phyloP scores from a whole-genome alignment of 2,888 invertebrate genomes.

The Stenodema calcarata region DNA sequence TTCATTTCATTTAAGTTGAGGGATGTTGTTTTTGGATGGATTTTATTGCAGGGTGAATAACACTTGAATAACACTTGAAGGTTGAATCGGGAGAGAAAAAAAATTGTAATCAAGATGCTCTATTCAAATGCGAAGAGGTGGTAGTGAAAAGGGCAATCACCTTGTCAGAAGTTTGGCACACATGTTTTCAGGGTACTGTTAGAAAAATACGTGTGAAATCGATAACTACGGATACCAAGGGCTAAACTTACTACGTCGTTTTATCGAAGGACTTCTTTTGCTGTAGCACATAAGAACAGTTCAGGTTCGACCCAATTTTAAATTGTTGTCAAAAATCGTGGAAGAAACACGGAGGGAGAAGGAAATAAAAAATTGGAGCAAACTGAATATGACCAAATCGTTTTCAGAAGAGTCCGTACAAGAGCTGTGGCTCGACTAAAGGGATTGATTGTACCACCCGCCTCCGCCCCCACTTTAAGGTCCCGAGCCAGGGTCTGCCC shows the following conservation, averaged over 20 bases:
- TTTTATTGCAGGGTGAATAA: too few species aligned
- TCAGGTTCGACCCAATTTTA: neutral
- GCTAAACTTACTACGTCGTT: slow-evolving; percentile 7
- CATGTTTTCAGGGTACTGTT: neutral
- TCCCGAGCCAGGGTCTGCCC: neutral
- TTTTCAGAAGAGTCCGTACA: neutral
- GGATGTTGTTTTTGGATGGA: too few species aligned
- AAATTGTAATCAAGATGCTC: too few species aligned
- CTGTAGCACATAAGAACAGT: neutral
- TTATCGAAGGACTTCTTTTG: neutral
- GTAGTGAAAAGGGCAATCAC: neutral
- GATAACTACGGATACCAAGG: neutral
- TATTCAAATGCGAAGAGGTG: too few species aligned
- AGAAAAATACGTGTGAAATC: neutral
- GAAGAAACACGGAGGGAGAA: neutral
- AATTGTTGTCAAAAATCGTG: neutral
- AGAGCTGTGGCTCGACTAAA: neutral
- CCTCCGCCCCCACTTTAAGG: neutral
- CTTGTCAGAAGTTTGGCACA: neutral
- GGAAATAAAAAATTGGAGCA: neutral
- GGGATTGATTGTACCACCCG: slow-evolving; percentile 9
- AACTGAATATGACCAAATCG: neutral
- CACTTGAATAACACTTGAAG: too few species aligned
- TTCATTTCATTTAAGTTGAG: too few species aligned
- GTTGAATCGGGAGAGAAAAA: too few species aligned